Percentiles rank a stretch among this genome's conserved stretches.
phyloP scores from a whole-genome alignment of 2,113 vertebrate genomes.

The Aphyosemion australe region DNA sequence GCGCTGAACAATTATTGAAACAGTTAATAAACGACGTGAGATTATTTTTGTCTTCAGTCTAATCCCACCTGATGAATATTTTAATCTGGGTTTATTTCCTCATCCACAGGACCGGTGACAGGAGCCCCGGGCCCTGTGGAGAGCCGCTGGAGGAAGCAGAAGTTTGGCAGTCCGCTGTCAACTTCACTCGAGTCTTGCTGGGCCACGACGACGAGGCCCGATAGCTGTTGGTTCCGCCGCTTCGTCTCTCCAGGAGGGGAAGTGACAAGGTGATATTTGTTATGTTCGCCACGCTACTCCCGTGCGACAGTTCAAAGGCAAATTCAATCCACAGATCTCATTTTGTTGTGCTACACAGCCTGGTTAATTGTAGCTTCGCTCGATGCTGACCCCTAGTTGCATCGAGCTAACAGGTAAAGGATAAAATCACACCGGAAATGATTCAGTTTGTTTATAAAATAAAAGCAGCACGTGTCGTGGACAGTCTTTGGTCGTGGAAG shows the following conservation, averaged over 20 bases:
- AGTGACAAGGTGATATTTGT: not conserved
- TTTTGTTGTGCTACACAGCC: conserved; percentile 42
- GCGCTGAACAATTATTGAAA: conserved; percentile 1
- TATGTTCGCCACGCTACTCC: not conserved
- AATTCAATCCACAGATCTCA: conserved; percentile 27
- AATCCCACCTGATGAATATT: conserved; percentile 64
- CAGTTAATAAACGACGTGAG: not conserved
- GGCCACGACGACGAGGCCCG: conserved; percentile 70
- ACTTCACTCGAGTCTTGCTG: conserved; percentile 77
- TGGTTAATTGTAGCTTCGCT: conserved; percentile 46
- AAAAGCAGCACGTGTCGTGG: not conserved
- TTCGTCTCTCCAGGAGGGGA: not conserved
- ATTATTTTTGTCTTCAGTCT: not conserved
- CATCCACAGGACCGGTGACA: conserved; percentile 79
- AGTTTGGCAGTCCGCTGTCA: conserved; percentile 72
- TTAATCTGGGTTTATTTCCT: conserved; percentile 50
- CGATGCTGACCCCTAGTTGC: conserved; percentile 11
- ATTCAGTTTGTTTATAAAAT: not conserved
- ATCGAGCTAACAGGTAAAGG: conserved; percentile 10
- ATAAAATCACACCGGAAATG: conserved; percentile 3
- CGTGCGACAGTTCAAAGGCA: not conserved
- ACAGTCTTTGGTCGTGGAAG: too few relatives aligned
- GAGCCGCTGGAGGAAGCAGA: conserved; percentile 67
- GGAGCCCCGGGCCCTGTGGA: conserved; percentile 75
- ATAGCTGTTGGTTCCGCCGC: conserved; percentile 2